phyloP scores from a whole-genome alignment of 2,888 invertebrate species.

The Phalangium opilio region DNA sequence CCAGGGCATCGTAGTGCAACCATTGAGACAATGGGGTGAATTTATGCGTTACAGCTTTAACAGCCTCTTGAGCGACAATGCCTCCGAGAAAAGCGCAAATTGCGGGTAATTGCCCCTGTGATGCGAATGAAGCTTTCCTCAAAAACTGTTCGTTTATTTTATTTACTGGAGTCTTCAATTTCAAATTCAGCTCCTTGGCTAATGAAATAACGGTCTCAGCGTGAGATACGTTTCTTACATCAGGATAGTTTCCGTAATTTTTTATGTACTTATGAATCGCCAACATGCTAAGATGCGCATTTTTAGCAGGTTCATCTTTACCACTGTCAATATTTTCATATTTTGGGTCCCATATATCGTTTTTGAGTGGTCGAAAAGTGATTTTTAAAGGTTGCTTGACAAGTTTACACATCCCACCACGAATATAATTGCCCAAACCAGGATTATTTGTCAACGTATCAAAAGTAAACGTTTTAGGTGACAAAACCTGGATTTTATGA shows the following conservation, averaged over 20 bases:
- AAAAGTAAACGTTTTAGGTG: conserved; percentile 5
- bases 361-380: conserved; percentile 3
- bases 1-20: conserved; percentile 10
- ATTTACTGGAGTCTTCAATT: neutral
- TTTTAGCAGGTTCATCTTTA: neutral
- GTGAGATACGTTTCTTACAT: neutral
- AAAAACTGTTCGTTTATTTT: neutral
- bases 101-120: neutral
- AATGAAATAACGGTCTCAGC: neutral
- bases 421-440: conserved; percentile 3
- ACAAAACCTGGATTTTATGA: neutral
- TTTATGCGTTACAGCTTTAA: conserved; percentile 33
- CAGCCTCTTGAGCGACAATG: conserved; percentile 32
- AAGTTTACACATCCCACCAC: conserved; percentile 7
- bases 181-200: neutral
- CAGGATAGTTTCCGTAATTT: conserved; percentile 4
- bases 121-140: neutral
- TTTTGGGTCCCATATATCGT: conserved; percentile 5
- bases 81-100: conserved; percentile 26
- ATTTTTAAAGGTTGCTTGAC: conserved; percentile 3
- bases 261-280: conserved; percentile 2
- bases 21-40: conserved; percentile 32
- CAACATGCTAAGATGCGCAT: conserved; percentile 4
- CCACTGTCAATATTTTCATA: conserved; percentile 1
- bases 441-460: neutral